Conservation (phyloP, 2,797 vertebrate genomes). For the Chaenodraco wilsoni region DNA sequence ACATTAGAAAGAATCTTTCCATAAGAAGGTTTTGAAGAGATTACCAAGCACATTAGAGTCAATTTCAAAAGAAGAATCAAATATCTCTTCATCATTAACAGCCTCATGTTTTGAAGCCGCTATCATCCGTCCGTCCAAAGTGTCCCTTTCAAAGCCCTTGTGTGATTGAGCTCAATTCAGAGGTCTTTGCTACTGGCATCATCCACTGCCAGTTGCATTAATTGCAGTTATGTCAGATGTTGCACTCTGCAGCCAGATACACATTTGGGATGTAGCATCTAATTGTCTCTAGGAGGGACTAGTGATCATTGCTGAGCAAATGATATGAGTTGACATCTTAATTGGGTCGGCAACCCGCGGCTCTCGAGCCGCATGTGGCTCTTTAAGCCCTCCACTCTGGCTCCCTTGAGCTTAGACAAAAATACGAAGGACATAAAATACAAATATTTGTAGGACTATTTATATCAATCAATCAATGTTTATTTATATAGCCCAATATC, state of each 20-base stretch:
- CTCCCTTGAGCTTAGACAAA: no score
- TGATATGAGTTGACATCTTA: conserved; percentile 49
- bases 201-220: conserved; percentile 49
- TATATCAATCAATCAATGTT: no score
- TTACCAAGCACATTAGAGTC: conserved; percentile 64
- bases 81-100: conserved; percentile 58
- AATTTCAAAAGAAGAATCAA: conserved; percentile 46
- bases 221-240: conserved; percentile 47
- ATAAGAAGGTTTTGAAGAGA: conserved; percentile 58
- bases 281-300: conserved; percentile 45
- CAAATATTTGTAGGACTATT: no score
- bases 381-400: no score
- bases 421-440: no score
- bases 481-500: no score
- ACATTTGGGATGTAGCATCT: conserved; percentile 48
- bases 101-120: conserved; percentile 37
- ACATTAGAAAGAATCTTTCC: conserved; percentile 23
- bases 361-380: no score
- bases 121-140: conserved; percentile 43
- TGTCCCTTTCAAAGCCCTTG: conserved; percentile 46
- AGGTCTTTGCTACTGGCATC: conserved; percentile 49
- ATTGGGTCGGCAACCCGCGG: conserved; percentile 25
- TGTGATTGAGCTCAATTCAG: conserved; percentile 56
- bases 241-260: conserved; percentile 21
- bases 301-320: conserved; percentile 44